phyloP scores from a whole-genome alignment of 2,888 invertebrate genomes.

The Tetragonisca angustula region DNA sequence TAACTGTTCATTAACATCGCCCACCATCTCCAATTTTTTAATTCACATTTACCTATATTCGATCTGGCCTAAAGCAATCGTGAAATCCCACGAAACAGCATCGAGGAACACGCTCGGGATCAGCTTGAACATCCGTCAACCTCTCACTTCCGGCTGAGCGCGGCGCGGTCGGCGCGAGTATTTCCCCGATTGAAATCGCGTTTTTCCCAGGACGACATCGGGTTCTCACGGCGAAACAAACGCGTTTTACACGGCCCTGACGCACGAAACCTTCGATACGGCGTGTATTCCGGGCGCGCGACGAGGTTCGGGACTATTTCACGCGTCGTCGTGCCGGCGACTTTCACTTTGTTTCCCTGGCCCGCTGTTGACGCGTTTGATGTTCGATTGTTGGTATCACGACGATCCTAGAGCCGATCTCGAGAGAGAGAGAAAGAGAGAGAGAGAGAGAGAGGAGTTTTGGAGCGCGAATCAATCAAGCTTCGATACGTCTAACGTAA shows the following conservation, averaged over 20 bases:
- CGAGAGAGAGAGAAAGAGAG: no score
- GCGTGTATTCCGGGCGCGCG: slow-evolving; percentile 49
- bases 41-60: no score
- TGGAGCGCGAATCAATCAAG: slow-evolving; percentile 19
- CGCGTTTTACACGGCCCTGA: slow-evolving; percentile 34
- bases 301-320: slow-evolving; percentile 61
- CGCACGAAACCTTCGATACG: slow-evolving; percentile 39
- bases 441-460: no score
- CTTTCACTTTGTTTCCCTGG: slow-evolving; percentile 67
- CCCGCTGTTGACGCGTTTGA: slow-evolving; percentile 45
- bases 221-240: slow-evolving; percentile 29
- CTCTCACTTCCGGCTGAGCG: not conserved
- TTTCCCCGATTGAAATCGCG: slow-evolving; percentile 1
- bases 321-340: slow-evolving; percentile 56
- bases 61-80: no score
- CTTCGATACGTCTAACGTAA: slow-evolving; percentile 44
- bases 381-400: slow-evolving; percentile 57
- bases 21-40: no score
- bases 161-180: no score
- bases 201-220: slow-evolving; percentile 30
- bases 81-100: no score
- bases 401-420: no score
- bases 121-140: not conserved
- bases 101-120: not conserved
- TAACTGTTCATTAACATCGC: no score